A percentile compares a stretch with the other conserved stretches of the same genome.
Evolutionary conservation across 92 coral and sea anemone genomes (phyloP).

Genomic region (Metridium senile): DNA sequence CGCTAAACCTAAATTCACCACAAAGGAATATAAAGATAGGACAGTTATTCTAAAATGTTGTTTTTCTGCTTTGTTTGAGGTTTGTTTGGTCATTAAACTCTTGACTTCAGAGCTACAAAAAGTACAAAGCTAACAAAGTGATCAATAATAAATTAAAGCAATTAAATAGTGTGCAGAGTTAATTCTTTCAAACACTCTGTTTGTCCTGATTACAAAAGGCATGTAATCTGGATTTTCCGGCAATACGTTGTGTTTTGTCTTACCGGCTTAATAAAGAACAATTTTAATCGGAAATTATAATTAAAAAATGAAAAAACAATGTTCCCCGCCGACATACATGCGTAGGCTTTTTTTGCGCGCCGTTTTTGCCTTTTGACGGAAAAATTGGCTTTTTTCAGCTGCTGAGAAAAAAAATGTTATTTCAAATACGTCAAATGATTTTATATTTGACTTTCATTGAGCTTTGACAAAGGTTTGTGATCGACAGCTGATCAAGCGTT

Average conservation of each 20-base stretch:
- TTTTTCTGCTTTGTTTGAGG: background rate
- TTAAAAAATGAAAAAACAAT: background rate
- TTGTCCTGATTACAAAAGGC: background rate
- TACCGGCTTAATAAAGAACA: background rate
- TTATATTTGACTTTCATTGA: no score
- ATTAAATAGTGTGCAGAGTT: background rate
- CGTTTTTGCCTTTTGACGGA: no score
- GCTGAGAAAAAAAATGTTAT: no score
- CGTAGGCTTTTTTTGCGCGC: background rate
- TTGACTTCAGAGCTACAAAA: background rate
- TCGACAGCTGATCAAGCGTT: no score
- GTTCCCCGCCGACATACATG: background rate
- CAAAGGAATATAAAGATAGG: background rate
- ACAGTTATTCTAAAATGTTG: background rate
- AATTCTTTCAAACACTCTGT: background rate
- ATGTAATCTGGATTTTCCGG: conserved; percentile 2
- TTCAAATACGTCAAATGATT: no score
- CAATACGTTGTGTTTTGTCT: background rate
- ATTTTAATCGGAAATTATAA: background rate
- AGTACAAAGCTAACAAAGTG: background rate
- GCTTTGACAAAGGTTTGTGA: no score
- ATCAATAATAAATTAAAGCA: background rate
- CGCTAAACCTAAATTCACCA: background rate
- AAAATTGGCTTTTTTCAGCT: no score
- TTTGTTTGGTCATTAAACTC: background rate